Percentiles rank a stretch among this genome's conserved stretches.
Evolutionary conservation across 2,888 invertebrate genomes (phyloP).

Genomic region (Archips crataeganus): DNA sequence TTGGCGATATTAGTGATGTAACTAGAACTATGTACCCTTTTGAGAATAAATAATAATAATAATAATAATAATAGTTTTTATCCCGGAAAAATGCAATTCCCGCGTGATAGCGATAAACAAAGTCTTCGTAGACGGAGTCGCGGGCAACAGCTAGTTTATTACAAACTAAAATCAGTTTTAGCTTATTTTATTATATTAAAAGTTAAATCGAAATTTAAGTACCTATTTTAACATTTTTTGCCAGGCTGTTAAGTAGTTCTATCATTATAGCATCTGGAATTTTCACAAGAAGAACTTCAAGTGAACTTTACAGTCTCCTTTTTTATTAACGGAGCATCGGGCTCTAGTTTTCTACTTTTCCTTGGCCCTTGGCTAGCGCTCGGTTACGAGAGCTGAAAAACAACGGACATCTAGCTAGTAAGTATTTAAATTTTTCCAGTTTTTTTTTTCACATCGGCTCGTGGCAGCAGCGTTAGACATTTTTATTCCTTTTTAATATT

Average conservation of each 20-base stretch:
- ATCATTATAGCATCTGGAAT: conserved; percentile 13
- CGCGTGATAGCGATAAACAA: no score
- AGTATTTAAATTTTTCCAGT: conserved; percentile 21
- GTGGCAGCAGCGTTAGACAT: conserved; percentile 15
- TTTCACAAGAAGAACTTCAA: conserved; percentile 21
- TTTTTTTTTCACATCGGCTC: conserved; percentile 29
- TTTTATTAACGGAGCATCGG: conserved; percentile 26
- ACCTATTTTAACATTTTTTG: no score
- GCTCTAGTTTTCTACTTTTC: conserved; percentile 33
- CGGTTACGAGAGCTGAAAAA: conserved; percentile 38
- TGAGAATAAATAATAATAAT: no score
- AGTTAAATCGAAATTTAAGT: no score
- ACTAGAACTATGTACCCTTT: no score
- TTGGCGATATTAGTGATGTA: no score
- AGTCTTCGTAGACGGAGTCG: no score
- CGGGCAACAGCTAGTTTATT: no score
- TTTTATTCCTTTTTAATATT: conserved; percentile 33
- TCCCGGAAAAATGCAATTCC: no score
- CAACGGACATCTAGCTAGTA: conserved; percentile 28
- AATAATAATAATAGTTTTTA: no score
- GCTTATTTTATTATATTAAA: no score
- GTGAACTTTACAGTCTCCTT: conserved; percentile 30
- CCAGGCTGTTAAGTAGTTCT: conserved; percentile 5
- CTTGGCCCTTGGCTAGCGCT: conserved; percentile 30
- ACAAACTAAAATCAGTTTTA: no score